Evolutionary conservation across 2,113 vertebrate species (phyloP), one percentile per base, ranked within the genome.

Genomic region (Eclectus roratus): DNA sequence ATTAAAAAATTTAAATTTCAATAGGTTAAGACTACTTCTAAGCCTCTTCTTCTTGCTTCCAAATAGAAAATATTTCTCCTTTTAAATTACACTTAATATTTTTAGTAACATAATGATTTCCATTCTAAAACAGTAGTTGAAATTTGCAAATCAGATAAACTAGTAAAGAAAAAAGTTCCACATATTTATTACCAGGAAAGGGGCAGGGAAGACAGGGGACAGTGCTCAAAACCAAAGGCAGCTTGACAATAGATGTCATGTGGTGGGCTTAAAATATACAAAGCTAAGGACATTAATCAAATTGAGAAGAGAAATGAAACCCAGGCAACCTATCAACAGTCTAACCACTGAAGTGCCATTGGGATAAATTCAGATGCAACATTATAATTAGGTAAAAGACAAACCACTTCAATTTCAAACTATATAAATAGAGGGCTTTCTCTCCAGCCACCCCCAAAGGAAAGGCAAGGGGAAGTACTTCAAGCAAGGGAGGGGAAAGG

Each of bases 261-360:
- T 41, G 35, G 50, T 47, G 18, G 49, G 25, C 43, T 94, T 93
- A 91, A 91, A 95, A 96, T 81, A 93, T 3, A 79, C 29, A 80
- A 85, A 88, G 33, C 39, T 49, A 78, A 71, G 20, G n/a, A 12
- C n/a, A 85, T 83, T 83, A 89, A 82, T 86, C 85, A 94, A 96
- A 77, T 6, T 63, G 71, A 93, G 68, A 95, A 64, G 37, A 85
- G 73, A 95, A 96, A 90, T 86, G 43, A 96, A 96, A 93, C n/a
- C 18, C 20, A 56, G 39, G 55, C 46, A 83, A 80, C 28, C 53
- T 60, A 83, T 69, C 53, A 88, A 70, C 11, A 78, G 60, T 31
- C 50, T 50, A 88, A 85, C 46, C 50, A 91, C 43, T 78, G 10
- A 28, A 44, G 29, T 64, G 43, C 11, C 47, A 71, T 5, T 49